phyloP scores from a whole-genome alignment of 2,113 vertebrate species.

The Alectura lathami region DNA sequence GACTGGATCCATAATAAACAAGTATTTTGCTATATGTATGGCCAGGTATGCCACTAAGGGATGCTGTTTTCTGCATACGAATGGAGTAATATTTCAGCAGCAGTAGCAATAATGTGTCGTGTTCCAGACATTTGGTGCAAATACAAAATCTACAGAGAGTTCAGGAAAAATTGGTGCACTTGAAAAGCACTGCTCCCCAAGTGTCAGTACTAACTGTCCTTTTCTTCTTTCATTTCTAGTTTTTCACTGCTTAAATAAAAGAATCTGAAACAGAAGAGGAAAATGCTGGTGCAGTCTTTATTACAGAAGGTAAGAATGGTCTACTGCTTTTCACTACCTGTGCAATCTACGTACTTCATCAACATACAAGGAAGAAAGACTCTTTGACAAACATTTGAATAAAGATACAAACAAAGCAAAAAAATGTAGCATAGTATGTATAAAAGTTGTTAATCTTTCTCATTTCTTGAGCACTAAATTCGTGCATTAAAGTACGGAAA shows the following conservation, averaged over 20 bases:
- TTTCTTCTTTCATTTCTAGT: neutral
- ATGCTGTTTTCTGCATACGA: neutral
- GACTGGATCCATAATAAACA: constrained; percentile 28
- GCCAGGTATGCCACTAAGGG: neutral
- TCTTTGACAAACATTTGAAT: neutral
- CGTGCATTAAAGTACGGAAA: neutral
- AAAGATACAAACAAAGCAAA: neutral
- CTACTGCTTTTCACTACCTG: neutral
- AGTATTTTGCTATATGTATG: neutral
- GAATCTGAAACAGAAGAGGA: neutral
- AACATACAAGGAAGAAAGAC: neutral
- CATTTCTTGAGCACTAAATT: neutral
- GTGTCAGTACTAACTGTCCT: neutral
- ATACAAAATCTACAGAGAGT: neutral
- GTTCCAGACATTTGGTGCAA: neutral
- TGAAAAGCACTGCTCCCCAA: neutral
- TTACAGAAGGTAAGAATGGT: neutral
- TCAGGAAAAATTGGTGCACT: neutral
- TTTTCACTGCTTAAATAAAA: neutral
- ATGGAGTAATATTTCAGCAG: neutral
- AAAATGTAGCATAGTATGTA: neutral
- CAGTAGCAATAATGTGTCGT: neutral
- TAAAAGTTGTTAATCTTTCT: neutral
- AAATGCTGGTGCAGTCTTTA: neutral
- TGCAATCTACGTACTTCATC: neutral